phyloP scores from a whole-genome alignment of 1,140 invertebrate species.

The Oryctes rhinoceros region DNA sequence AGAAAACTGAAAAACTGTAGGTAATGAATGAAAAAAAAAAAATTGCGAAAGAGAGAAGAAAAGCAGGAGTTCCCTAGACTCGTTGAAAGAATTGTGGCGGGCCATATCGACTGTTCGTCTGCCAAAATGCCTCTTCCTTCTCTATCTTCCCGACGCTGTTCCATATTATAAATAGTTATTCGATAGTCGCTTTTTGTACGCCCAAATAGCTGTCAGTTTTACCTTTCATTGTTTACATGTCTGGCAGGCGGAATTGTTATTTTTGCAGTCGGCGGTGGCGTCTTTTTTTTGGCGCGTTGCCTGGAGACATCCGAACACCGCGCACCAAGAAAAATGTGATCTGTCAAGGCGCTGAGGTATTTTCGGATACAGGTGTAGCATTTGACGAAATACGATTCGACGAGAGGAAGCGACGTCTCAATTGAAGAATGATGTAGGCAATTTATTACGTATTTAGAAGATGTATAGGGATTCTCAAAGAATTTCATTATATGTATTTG shows the following conservation, averaged over 20 bases:
- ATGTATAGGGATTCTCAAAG: too few species aligned
- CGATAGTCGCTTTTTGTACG: conserved; percentile 32
- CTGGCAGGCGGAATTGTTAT: conserved; percentile 32
- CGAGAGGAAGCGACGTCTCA: not conserved
- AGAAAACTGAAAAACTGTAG: not conserved
- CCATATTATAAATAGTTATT: conserved; percentile 34
- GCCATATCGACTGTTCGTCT: conserved; percentile 20
- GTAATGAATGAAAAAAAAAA: conserved; percentile 36
- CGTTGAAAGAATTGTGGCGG: conserved; percentile 18
- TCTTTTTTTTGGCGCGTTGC: conserved; percentile 31
- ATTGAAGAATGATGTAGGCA: not conserved
- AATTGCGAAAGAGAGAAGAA: not conserved
- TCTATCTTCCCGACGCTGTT: conserved; percentile 14
- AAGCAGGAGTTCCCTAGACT: conserved; percentile 8
- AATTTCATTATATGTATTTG: too few species aligned
- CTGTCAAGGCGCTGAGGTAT: conserved; percentile 7
- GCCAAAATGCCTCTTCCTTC: conserved; percentile 17
- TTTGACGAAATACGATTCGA: conserved; percentile 18
- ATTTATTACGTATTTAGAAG: not conserved
- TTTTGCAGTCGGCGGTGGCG: conserved; percentile 29
- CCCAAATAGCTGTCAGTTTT: conserved; percentile 36
- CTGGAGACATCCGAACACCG: conserved; percentile 27
- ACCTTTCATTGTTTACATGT: conserved; percentile 37
- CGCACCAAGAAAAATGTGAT: conserved; percentile 8
- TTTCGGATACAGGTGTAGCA: conserved; percentile 13